A percentile compares a stretch with the other conserved stretches of the same genome.
These are phyloP conservation scores for Benthosema pterotum DNA, from an alignment of 2,797 vertebrate species.

Conservation along the genomic window DNA sequence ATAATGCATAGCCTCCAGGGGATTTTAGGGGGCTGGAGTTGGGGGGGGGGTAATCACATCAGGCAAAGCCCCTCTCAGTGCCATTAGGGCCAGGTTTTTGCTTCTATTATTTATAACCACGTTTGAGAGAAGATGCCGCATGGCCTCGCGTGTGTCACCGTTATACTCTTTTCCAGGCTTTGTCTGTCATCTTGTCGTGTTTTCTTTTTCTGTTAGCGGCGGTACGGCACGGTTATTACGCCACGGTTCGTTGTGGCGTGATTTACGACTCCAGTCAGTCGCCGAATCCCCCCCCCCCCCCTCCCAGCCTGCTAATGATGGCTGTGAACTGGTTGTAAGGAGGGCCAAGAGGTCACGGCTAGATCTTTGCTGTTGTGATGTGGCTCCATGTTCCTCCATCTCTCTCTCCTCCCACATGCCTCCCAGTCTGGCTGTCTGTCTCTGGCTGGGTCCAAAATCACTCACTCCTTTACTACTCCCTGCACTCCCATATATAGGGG, in stretches of 20 bases:
- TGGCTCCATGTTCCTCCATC: conserved; percentile 44
- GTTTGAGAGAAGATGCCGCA: conserved; percentile 74
- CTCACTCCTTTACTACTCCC: too few relatives aligned
- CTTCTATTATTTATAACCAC: conserved; percentile 76
- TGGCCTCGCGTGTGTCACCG: conserved; percentile 50
- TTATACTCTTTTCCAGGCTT: conserved; percentile 66
- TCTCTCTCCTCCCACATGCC: background rate
- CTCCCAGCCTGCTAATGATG: conserved; percentile 71
- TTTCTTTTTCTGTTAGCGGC: conserved; percentile 69
- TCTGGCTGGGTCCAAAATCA: too few relatives aligned
- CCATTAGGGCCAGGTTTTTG: conserved; percentile 69
- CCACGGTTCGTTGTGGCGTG: conserved; percentile 59
- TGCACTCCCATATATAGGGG: too few relatives aligned
- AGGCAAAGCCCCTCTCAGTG: conserved; percentile 64
- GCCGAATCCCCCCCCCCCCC: too few relatives aligned
- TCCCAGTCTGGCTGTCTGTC: too few relatives aligned
- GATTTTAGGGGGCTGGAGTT: conserved; percentile 58
- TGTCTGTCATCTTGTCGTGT: conserved; percentile 60
- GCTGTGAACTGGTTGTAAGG: conserved; percentile 56
- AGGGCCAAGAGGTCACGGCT: conserved; percentile 56
- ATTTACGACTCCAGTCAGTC: conserved; percentile 68
- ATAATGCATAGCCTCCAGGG: conserved; percentile 68
- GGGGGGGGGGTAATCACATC: conserved; percentile 76
- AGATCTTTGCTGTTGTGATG: conserved; percentile 53
- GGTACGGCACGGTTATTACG: conserved; percentile 45